Evolutionary conservation across 1,140 invertebrate species (phyloP), one percentile per base, ranked within the genome.

Genomic region (Maniola jurtina): DNA sequence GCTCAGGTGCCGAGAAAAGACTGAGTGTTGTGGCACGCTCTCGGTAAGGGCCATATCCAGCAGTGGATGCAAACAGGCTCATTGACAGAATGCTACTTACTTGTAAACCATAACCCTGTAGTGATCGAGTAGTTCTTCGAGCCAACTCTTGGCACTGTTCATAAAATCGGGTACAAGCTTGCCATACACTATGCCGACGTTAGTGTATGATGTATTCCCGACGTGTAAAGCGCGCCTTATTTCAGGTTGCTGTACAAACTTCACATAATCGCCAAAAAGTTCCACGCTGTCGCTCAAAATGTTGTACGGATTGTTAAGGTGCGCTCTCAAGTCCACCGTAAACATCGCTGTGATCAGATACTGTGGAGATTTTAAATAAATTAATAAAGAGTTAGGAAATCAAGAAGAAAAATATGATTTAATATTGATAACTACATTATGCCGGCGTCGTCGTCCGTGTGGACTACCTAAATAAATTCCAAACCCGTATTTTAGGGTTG

Each of bases 111-210:
- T 33, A 13, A 64, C 47, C 13, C 36, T 42, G 58, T 96, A 96
- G 62, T 93, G 72, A 40, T 84, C 76, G 36, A 88, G 52, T 2
- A 97, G 76, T 64, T 93, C 92, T 52, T 92, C 89, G n/a, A 97
- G 79, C 89, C 93, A 94, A 1, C 92, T 92, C 67, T 94, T 94
- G 10, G 95, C 92, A 1, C 94, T 95, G 71, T 95, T 92, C 92
- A 96, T 94, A 2, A 97, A 89, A 86, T 97, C 96, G 6, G 87
- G 83, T 35, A 93, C 86, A 25, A 97, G 81, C 73, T 94, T 90
- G 16, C 86, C 71, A 72, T 95, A 93, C 4, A 95, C 94, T 36
- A 64, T 55, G 64, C 74, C 94, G 33, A 73, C 72, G 38, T 84
- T 72, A 25, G 60, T 76, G 59, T 91, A 92, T 3, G 78, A 69